Evolutionary conservation across 2,888 invertebrate genomes (phyloP).

Genomic region (Falcaria lacertinaria): DNA sequence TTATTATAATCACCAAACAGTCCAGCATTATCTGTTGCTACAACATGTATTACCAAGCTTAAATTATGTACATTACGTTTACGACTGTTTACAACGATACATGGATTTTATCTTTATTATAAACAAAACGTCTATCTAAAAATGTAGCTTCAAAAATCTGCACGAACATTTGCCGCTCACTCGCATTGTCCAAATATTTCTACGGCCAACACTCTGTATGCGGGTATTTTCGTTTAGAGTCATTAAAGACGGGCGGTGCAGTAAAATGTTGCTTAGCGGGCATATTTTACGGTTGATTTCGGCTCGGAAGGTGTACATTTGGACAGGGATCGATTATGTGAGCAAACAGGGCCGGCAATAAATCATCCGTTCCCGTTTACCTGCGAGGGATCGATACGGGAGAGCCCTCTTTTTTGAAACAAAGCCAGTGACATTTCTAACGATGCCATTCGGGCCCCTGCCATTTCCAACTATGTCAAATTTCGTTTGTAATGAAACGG

Average conservation of each 20-base stretch:
- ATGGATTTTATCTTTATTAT: not conserved
- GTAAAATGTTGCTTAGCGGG: slow-evolving; percentile 27
- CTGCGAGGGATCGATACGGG: slow-evolving; percentile 70
- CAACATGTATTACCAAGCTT: too few species aligned
- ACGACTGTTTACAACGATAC: slow-evolving; percentile 13
- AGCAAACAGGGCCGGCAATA: slow-evolving; percentile 73
- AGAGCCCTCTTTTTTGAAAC: slow-evolving; percentile 60
- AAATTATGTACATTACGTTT: slow-evolving; percentile 10
- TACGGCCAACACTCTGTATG: slow-evolving; percentile 45
- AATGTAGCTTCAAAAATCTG: slow-evolving; percentile 34
- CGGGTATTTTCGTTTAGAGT: slow-evolving; percentile 59
- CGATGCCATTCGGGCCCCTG: slow-evolving; percentile 22
- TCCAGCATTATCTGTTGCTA: too few species aligned
- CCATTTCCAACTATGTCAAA: slow-evolving; percentile 14
- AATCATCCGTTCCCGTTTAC: slow-evolving; percentile 75
- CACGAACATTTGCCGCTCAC: slow-evolving; percentile 56
- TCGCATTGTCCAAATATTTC: slow-evolving; percentile 64
- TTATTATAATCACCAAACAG: too few species aligned
- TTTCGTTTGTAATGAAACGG: not conserved
- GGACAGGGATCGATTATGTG: slow-evolving; percentile 71
- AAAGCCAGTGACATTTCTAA: slow-evolving; percentile 68
- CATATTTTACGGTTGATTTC: slow-evolving; percentile 31
- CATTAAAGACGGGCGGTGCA: slow-evolving; percentile 57
- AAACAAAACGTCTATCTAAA: too few species aligned
- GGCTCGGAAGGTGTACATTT: slow-evolving; percentile 27